Percentiles rank a stretch among this genome's conserved stretches.
Evolutionary conservation across 2,888 invertebrate species (phyloP).

Genomic region (Eupithecia inturbata): DNA sequence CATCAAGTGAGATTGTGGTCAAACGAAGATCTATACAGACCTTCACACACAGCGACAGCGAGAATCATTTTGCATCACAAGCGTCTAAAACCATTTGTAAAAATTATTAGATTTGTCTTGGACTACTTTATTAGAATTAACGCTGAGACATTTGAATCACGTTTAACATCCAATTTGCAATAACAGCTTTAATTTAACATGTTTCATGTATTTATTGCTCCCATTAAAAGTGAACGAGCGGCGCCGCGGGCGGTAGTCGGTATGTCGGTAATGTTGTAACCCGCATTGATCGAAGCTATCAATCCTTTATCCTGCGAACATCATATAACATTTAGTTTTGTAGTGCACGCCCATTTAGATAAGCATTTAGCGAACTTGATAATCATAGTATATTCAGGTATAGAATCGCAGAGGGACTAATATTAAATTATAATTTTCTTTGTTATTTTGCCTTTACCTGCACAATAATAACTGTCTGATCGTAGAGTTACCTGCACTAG

Average conservation of each 20-base stretch:
- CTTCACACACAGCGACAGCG: no score
- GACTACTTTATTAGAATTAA: background rate
- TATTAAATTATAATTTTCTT: no score
- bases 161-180: background rate
- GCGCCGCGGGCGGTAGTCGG: constrained; percentile 6
- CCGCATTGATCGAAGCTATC: background rate
- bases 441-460: no score
- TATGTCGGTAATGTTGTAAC: background rate
- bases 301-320: constrained; percentile 16
- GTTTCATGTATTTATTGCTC: constrained; percentile 4
- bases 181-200: background rate
- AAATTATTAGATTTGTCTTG: no score
- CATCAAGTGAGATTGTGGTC: background rate
- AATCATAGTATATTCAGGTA: no score
- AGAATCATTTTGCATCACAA: no score
- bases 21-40: no score
- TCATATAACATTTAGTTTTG: constrained; percentile 25
- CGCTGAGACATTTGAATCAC: background rate
- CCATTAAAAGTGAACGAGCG: background rate
- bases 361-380: no score
- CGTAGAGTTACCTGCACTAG: background rate
- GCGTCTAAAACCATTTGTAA: no score
- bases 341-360: background rate
- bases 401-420: no score
- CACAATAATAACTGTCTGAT: background rate